A percentile compares a stretch with the other conserved stretches of the same genome.
Evolutionary conservation across 2,888 invertebrate genomes (phyloP).

Genomic region (Clusia tigrina): DNA sequence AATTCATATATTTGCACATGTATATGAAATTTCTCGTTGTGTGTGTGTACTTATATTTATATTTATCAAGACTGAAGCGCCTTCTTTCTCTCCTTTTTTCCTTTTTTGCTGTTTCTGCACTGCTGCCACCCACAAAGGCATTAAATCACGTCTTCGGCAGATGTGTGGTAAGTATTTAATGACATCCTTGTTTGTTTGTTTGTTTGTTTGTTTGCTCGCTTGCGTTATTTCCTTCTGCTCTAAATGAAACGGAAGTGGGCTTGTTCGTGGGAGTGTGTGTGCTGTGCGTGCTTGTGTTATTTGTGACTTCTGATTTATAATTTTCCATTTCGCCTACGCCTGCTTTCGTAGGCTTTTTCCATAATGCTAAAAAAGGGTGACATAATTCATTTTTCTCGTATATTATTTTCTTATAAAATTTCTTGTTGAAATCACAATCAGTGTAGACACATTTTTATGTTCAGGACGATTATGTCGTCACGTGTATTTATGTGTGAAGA

Average conservation of each 20-base stretch:
- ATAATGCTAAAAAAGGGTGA: neutral
- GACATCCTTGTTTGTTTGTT: neutral
- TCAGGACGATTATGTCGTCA: no score
- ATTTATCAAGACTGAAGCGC: no score
- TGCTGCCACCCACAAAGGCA: neutral
- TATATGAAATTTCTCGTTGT: neutral
- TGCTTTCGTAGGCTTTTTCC: neutral
- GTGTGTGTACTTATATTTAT: no score
- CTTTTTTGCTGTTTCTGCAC: conserved; percentile 3
- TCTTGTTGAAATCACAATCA: no score
- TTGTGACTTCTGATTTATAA: neutral
- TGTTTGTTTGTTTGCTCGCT: no score
- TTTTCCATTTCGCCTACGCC: neutral
- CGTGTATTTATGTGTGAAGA: no score
- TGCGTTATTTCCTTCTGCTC: neutral
- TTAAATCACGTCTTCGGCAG: conserved; percentile 2
- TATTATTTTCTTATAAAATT: neutral
- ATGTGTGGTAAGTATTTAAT: conserved; percentile 3
- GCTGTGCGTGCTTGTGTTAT: neutral
- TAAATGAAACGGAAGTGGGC: neutral
- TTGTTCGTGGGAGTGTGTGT: neutral
- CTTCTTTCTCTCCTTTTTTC: neutral
- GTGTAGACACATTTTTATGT: no score
- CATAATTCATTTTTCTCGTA: neutral
- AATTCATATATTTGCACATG: neutral